Percentiles rank a stretch among this genome's conserved stretches.
phyloP scores from a whole-genome alignment of 1,140 invertebrate species.

The Lamellibrachia luymesi region DNA sequence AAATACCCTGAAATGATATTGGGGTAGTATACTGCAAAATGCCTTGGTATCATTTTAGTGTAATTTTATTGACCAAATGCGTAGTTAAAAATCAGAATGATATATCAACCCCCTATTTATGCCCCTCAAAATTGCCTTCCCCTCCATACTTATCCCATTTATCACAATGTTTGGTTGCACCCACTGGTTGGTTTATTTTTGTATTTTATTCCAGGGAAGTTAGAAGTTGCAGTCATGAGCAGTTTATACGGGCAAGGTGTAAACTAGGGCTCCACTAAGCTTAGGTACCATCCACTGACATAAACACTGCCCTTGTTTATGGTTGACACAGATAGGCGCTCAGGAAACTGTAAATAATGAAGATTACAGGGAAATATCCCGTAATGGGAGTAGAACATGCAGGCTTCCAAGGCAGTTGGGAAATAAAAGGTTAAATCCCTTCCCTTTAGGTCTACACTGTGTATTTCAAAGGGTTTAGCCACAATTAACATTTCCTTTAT shows the following conservation, averaged over 20 bases:
- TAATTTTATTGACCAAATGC: too few species aligned
- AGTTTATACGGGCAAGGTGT: background rate
- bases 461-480: too few species aligned
- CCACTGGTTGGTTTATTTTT: background rate
- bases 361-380: background rate
- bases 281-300: background rate
- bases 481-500: background rate
- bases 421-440: background rate
- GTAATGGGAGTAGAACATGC: background rate
- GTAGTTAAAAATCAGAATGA: background rate
- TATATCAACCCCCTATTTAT: background rate
- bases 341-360: background rate
- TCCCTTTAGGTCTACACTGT: background rate
- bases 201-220: background rate
- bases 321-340: background rate
- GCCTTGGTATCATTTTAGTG: background rate
- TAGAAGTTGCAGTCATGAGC: background rate
- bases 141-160: background rate
- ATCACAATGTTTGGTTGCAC: background rate
- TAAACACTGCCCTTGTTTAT: background rate
- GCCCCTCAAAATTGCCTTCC: background rate
- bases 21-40: background rate
- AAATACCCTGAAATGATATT: background rate
- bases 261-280: background rate
- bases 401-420: background rate